Conservation (phyloP, 2,888 invertebrate species). For the Drosophila differens region DNA sequence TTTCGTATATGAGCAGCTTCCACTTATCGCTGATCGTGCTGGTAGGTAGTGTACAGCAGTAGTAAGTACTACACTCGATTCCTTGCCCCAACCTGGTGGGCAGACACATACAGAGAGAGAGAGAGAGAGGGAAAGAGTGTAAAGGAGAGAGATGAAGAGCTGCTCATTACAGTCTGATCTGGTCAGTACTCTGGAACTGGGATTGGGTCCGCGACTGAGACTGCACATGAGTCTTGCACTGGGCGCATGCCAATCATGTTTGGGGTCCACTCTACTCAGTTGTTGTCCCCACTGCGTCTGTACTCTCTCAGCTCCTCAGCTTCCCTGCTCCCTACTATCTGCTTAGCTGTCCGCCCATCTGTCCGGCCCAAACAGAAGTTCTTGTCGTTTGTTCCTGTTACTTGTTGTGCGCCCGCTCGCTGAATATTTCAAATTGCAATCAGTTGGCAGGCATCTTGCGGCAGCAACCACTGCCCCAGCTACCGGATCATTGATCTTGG, state of each 20-base stretch:
- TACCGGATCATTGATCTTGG: constrained; percentile 48
- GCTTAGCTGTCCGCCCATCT: constrained; percentile 46
- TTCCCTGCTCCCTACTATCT: constrained; percentile 8
- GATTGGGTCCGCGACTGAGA: constrained; percentile 17
- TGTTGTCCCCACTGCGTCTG: constrained; percentile 38
- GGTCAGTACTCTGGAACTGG: constrained; percentile 35
- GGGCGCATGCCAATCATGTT: constrained; percentile 68
- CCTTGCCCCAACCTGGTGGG: constrained; percentile 22
- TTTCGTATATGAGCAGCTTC: constrained; percentile 76
- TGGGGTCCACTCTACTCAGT: constrained; percentile 53
- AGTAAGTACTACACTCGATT: constrained; percentile 30
- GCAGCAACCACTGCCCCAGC: constrained; percentile 38
- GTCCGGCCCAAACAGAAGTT: constrained; percentile 68
- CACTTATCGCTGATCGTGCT: constrained; percentile 79
- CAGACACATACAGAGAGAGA: constrained; percentile 21
- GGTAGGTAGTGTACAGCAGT: constrained; percentile 64
- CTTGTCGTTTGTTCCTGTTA: constrained; percentile 75
- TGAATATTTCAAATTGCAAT: constrained; percentile 81
- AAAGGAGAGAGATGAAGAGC: constrained; percentile 5
- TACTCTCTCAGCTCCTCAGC: constrained; percentile 3
- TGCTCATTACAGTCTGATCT: constrained; percentile 66
- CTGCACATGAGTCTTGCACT: constrained; percentile 12
- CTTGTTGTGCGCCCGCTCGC: constrained; percentile 64
- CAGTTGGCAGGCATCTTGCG: constrained; percentile 78
- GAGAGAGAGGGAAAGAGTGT: constrained; percentile 1